Base-by-base conservation (phyloP, 2,797 vertebrate genomes). In the Eremophila alpestris region DNA sequence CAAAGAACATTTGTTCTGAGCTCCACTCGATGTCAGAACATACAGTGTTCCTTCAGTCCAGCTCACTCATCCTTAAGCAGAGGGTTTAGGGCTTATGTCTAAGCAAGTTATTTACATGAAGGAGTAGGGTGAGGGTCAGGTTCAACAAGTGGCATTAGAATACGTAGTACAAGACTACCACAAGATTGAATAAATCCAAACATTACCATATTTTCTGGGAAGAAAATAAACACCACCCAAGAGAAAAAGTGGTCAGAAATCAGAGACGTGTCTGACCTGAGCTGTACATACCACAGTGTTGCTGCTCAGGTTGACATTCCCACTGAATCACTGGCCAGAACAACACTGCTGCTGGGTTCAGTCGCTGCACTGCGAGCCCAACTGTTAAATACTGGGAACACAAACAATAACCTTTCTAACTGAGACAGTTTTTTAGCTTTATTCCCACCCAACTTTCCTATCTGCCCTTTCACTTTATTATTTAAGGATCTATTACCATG, bases 161-260 rank as follows among this genome's bases (percentile, higher is more conserved):
- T 75, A 90, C 7, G 17, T 46, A 77, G 51, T n/a, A 48, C 54
- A 86, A 65, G 65, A 46, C 55, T 83, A 59, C 51, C 77, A 75
- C 43, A 71, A 55, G 52, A 68, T 23, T 86, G 51, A 88, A 85
- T 79, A 86, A 96, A 94, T 45, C 86, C 85, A 91, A 94, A 86
- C 36, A 87, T 87, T 86, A 74, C 65, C 85, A 68, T 78, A 86
- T 73, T 95, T 96, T 95, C 93, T 82, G 70, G 22, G 76, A 95
- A 93, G 85, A 95, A 96, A 96, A 95, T 95, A 95, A 96, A 95
- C 90, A 95, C 59, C 16, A 91, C 67, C 55, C 77, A 48, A 63
- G 69, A 87, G 80, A 91, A 94, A 84, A 93, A 87, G 69, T 63
- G 58, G 40, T 73, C 83, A 91, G 94, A 93, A 95, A 94, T 83